These are phyloP conservation scores for Ceratosolen solmsi DNA, from an alignment of 1,140 invertebrate species.

Conservation along the genomic window DNA sequence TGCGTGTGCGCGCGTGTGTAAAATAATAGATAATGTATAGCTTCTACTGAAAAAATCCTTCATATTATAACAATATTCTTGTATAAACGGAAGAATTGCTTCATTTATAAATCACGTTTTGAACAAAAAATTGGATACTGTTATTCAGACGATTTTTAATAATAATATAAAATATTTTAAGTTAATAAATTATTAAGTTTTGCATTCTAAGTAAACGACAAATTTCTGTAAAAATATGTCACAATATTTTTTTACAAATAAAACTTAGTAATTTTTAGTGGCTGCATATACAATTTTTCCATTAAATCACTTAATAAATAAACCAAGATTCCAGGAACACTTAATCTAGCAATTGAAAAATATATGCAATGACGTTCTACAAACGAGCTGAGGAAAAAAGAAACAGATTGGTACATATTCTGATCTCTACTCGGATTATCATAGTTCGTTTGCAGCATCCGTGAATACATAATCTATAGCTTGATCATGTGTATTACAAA, in stretches of 20 bases:
- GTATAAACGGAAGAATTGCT: neutral
- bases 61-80: too few species aligned
- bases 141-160: neutral
- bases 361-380: neutral
- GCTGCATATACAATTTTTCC: neutral
- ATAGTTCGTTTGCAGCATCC: neutral
- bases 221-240: neutral
- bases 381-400: neutral
- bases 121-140: neutral
- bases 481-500: neutral
- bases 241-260: neutral
- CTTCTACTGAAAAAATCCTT: too few species aligned
- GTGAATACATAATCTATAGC: neutral
- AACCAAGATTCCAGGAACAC: neutral
- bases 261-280: neutral
- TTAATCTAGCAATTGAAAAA: neutral
- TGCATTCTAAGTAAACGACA: neutral
- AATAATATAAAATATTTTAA: too few species aligned
- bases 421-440: neutral
- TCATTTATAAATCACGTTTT: neutral
- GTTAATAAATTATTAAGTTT: too few species aligned
- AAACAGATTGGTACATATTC: slow-evolving; percentile 13
- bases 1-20: too few species aligned
- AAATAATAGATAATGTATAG: too few species aligned
- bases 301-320: neutral